Evolutionary conservation across 2,888 invertebrate genomes (phyloP).

Genomic region (Scrobipalpa costella): DNA sequence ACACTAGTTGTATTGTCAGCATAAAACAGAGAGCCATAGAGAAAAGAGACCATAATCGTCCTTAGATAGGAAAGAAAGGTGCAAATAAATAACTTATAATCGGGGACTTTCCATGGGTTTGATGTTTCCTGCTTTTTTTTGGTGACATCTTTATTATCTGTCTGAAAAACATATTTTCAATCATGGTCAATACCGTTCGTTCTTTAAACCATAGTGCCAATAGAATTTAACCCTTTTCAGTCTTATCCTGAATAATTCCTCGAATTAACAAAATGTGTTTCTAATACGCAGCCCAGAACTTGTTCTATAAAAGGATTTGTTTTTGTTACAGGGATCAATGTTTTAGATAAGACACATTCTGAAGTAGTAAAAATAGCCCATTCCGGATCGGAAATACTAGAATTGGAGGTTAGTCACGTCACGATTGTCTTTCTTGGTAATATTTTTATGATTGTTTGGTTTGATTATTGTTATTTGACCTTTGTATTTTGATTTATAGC

Average conservation of each 20-base stretch:
- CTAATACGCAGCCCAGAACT: background rate
- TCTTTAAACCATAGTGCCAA: too few relatives aligned
- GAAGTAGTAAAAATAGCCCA: conserved; percentile 96
- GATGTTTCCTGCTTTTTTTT: too few relatives aligned
- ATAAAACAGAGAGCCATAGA: too few relatives aligned
- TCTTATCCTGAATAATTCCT: background rate
- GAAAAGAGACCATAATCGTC: too few relatives aligned
- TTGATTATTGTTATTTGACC: background rate
- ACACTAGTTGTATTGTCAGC: too few relatives aligned
- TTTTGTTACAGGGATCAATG: conserved; percentile 83
- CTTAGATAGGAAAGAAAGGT: too few relatives aligned
- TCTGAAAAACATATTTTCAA: too few relatives aligned
- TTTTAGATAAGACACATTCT: conserved; percentile 95
- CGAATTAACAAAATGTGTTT: background rate
- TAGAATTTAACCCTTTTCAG: too few relatives aligned
- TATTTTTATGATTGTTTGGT: background rate
- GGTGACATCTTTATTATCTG: too few relatives aligned
- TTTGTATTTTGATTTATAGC: background rate
- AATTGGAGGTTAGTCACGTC: conserved; percentile 84
- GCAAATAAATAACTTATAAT: too few relatives aligned
- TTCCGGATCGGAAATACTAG: conserved; percentile 91
- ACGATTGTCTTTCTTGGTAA: background rate
- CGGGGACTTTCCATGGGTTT: too few relatives aligned
- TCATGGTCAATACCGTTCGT: too few relatives aligned
- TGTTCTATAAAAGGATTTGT: conserved; percentile 17